Base-by-base conservation (phyloP, 2,888 invertebrate genomes). In the Lathronympha strigana region DNA sequence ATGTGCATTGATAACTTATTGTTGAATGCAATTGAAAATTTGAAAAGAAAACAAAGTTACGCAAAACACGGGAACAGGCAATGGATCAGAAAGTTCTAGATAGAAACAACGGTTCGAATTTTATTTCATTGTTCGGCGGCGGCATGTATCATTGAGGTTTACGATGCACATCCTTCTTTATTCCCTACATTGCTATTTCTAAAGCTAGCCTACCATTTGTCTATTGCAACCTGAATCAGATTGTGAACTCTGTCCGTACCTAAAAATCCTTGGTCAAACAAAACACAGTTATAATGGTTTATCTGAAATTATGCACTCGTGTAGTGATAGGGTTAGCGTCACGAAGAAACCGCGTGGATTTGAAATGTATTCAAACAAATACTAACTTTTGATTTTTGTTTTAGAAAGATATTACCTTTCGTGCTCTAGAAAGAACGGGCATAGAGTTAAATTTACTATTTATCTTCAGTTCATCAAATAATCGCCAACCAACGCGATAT, bases 61-160 rank as follows among this genome's bases (percentile, higher is more conserved):
- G 47, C 54, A 54, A 31, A 47, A 47, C 54, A 54, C 49, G 76
- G 69, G 76, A 80, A 75, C 72, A 73, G 72, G 77, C 76, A 70
- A 71, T 73, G 75, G 73, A 79, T 80, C 79, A 80, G 78, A 82
- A 81, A 81, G 75, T 73, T 81, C 76, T 77, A 81, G 77, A 76
- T 74, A 76, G 75, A 77, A 82, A 80, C 79, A 82, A 83, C 73
- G 79, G 76, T 78, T 71, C 71, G 71, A 73, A 75, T 77, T 83
- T 86, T 83, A 82, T 82, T 87, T 85, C 86, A 87, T 87, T 84
- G 81, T 80, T 76, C 77, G 77, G 78, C 77, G 81, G 78, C 77
- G 73, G 78, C 79, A 79, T 87, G 86, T 85, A 88, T 87, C 87
- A 84, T 80, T 78, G 82, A 81, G 77, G 79, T 88, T 88, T 86